Evolutionary conservation across 2,797 vertebrate species (phyloP).

Genomic region (Sciurus vulgaris): DNA sequence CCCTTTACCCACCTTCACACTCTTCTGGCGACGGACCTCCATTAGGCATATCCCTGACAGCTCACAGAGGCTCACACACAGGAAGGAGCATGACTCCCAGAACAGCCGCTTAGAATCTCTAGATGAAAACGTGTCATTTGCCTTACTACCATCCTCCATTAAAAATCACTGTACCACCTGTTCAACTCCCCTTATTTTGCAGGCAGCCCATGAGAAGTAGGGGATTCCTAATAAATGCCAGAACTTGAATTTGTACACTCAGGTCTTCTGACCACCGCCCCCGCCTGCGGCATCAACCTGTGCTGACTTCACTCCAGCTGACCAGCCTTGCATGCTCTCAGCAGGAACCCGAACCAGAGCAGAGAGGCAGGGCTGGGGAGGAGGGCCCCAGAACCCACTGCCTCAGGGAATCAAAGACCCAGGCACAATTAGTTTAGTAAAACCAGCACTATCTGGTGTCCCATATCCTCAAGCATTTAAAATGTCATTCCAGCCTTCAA

Average conservation of each 20-base stretch:
- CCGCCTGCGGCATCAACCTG: neutral
- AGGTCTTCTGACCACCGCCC: neutral
- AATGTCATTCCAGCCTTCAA: slow-evolving; percentile 64
- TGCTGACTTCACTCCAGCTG: neutral
- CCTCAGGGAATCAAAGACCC: slow-evolving; percentile 55
- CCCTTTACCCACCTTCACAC: neutral
- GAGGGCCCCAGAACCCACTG: neutral
- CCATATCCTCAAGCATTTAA: slow-evolving; percentile 64
- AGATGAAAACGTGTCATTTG: neutral
- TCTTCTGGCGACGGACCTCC: neutral
- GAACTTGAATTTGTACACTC: neutral
- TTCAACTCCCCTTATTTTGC: neutral
- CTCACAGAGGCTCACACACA: neutral
- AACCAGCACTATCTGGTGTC: slow-evolving; percentile 67
- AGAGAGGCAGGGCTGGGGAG: neutral
- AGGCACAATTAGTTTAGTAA: slow-evolving; percentile 59
- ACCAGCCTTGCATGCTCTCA: neutral
- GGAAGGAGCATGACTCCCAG: neutral
- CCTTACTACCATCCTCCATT: neutral
- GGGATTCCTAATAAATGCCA: neutral
- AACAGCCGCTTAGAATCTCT: neutral
- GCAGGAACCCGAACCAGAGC: neutral
- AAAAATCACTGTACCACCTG: neutral
- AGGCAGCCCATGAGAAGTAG: neutral
- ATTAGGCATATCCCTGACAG: neutral